phyloP scores from a whole-genome alignment of 2,888 invertebrate species.

The Drosophila villosipedis region DNA sequence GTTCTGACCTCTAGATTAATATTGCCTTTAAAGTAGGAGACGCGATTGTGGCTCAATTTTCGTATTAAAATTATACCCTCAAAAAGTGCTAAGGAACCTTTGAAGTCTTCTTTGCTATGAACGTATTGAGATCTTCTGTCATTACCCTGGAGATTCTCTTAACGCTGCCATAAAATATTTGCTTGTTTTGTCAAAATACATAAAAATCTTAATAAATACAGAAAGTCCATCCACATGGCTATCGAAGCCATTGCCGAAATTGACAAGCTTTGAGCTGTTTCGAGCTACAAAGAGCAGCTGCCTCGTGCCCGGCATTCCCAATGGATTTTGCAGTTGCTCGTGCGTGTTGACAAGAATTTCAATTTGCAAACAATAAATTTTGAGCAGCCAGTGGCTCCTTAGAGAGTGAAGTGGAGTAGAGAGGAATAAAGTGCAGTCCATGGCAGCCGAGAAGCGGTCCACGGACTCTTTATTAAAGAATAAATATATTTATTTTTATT shows the following conservation, averaged over 20 bases:
- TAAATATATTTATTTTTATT: conserved; percentile 33
- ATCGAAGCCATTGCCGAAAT: conserved; percentile 51
- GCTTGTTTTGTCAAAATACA: conserved; percentile 46
- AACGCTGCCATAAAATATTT: conserved; percentile 51
- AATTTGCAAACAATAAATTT: conserved; percentile 80
- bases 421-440: conserved; percentile 9
- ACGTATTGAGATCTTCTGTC: conserved; percentile 1
- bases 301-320: conserved; percentile 68
- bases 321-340: conserved; percentile 71
- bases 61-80: background rate
- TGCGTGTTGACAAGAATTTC: conserved; percentile 81
- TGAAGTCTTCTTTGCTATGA: background rate
- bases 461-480: conserved; percentile 53
- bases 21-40: background rate
- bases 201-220: conserved; percentile 71
- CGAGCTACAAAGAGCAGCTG: conserved; percentile 86
- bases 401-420: conserved; percentile 9
- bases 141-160: conserved; percentile 21
- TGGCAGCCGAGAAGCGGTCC: conserved; percentile 32
- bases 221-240: conserved; percentile 49
- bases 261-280: conserved; percentile 85
- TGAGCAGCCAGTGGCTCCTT: conserved; percentile 67
- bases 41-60: background rate
- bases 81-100: background rate
- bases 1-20: background rate